Conservation (phyloP, 2,113 vertebrate genomes). For the Cranoglanis bouderius region DNA sequence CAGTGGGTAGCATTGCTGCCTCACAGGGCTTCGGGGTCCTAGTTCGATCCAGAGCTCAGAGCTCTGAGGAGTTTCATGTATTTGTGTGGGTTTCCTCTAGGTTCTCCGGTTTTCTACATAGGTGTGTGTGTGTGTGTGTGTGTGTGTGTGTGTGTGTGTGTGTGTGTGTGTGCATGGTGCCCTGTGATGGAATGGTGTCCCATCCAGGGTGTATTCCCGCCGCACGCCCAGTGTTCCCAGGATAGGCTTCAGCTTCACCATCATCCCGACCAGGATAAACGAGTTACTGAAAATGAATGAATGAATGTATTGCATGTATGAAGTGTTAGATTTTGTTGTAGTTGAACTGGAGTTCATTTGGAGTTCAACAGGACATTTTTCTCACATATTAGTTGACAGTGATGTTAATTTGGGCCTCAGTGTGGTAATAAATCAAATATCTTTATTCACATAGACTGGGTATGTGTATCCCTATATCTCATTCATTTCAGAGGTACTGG, state of each 20-base stretch:
- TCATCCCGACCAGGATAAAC: not conserved
- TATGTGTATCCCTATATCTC: not conserved
- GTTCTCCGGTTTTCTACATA: not conserved
- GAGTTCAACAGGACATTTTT: not conserved
- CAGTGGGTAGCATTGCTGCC: not conserved
- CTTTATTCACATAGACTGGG: not conserved
- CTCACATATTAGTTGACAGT: not conserved
- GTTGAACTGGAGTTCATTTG: not conserved
- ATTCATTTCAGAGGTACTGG: not conserved
- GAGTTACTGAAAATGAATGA: not conserved
- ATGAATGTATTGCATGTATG: not conserved
- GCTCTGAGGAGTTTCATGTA: not conserved
- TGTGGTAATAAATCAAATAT: not conserved
- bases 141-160: not conserved
- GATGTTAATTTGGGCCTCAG: not conserved
- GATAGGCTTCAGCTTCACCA: not conserved
- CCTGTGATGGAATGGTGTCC: too few relatives aligned
- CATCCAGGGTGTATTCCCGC: not conserved
- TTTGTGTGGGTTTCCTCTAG: too few relatives aligned
- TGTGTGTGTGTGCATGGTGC: too few relatives aligned
- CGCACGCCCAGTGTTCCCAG: not conserved
- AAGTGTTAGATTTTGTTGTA: not conserved
- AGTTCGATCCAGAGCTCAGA: not conserved
- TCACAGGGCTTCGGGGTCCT: not conserved
- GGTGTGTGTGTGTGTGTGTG: not conserved